Evolutionary conservation across 2,797 vertebrate genomes (phyloP).

Genomic region (Pipistrellus kuhlii): DNA sequence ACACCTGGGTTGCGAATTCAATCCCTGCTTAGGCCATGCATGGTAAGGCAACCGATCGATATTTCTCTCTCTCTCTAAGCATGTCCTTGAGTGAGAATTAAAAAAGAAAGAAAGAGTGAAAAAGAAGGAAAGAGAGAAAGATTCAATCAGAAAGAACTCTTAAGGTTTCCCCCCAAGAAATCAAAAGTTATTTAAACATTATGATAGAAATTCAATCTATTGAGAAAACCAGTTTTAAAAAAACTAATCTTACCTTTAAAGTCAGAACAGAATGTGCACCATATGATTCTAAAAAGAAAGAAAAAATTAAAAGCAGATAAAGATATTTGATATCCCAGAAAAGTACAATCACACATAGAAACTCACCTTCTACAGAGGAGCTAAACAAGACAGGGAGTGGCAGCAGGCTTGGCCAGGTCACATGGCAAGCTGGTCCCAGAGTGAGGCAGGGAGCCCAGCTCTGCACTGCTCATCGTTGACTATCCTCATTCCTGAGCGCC

Average conservation of each 20-base stretch:
- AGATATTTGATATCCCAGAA: conserved; percentile 45
- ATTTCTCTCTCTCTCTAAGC: not conserved
- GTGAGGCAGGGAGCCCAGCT: not conserved
- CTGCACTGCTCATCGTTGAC: not conserved
- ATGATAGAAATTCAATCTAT: not conserved
- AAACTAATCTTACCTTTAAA: conserved; percentile 84
- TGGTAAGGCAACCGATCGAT: not conserved
- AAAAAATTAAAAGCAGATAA: not conserved
- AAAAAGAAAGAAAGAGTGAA: not conserved
- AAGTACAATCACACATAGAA: not conserved
- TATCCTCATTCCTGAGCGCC: not conserved
- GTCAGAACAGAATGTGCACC: conserved; percentile 67
- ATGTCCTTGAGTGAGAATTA: not conserved
- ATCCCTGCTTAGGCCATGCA: not conserved
- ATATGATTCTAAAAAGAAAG: conserved; percentile 75
- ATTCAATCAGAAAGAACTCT: not conserved
- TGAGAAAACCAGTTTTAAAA: not conserved
- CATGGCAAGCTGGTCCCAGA: not conserved
- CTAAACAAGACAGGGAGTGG: not conserved
- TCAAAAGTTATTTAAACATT: conserved; percentile 11
- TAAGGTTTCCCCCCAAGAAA: not conserved
- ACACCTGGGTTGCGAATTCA: not conserved
- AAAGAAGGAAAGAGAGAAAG: not conserved
- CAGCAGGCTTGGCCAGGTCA: not conserved
- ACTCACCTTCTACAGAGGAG: not conserved